A percentile compares a stretch with the other conserved stretches of the same genome.
Evolutionary conservation across 2,797 vertebrate species (phyloP).

Genomic region (Ciconia nigra): DNA sequence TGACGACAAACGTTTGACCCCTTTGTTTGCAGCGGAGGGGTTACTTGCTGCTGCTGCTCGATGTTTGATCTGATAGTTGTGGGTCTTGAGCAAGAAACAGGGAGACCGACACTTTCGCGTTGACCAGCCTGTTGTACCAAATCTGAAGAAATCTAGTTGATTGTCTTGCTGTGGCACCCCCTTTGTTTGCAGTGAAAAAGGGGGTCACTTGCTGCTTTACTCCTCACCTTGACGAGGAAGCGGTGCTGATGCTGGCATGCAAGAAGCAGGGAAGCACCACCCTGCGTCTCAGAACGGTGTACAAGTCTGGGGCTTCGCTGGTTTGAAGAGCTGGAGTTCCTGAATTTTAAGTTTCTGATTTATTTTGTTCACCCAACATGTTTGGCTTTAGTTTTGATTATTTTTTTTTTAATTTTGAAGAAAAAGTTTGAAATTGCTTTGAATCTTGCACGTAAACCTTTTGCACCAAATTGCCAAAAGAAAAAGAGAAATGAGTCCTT

Average conservation of each 20-base stretch:
- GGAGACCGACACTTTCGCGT: conserved; percentile 73
- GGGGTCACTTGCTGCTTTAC: conserved; percentile 72
- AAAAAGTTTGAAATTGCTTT: conserved; percentile 75
- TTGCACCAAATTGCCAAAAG: conserved; percentile 78
- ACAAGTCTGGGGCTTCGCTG: conserved; percentile 75
- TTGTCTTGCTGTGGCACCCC: conserved; percentile 65
- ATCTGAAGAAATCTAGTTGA: conserved; percentile 75
- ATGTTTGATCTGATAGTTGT: conserved; percentile 57
- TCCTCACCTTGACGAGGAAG: conserved; percentile 76
- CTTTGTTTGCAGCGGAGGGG: conserved; percentile 74
- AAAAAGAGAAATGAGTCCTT: conserved; percentile 71
- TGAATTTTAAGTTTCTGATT: conserved; percentile 80
- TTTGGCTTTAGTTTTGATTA: conserved; percentile 80
- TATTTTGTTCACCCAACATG: conserved; percentile 77
- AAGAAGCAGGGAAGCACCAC: conserved; percentile 75
- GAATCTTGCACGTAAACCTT: conserved; percentile 77
- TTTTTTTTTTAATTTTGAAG: conserved; percentile 78
- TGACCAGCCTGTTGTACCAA: conserved; percentile 82
- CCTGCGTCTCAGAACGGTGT: conserved; percentile 71
- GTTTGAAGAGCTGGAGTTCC: conserved; percentile 80
- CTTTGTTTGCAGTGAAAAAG: conserved; percentile 68
- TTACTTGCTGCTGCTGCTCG: conserved; percentile 70
- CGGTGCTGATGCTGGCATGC: conserved; percentile 74
- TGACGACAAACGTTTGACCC: conserved; percentile 85
- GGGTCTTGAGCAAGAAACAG: conserved; percentile 77